Base-by-base conservation (phyloP, 1,140 invertebrate genomes). In the Drosophila arizonae region DNA sequence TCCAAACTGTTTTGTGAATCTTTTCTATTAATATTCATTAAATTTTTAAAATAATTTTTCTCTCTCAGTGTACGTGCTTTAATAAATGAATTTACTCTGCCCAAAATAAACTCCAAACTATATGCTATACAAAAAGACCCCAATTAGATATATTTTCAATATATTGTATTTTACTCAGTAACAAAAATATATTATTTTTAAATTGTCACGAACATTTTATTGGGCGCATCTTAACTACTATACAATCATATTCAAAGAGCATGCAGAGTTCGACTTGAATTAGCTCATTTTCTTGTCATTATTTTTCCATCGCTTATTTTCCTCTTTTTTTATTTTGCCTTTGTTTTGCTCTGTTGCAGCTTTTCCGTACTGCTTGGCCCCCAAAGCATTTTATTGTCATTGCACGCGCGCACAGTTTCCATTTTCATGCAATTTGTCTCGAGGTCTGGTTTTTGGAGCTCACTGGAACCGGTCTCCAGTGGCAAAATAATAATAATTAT, bases 371-470 rank as follows among this genome's bases (percentile, higher is more conserved):
- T 60, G 54, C 60, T 72, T 68, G 70, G 48, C 70, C 51, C 36
- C 56, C 56, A 72, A 55, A 67, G 55, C 70, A 67, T 72, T 68
- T 67, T 72, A 72, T 72, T 61, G 55, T 30, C 63, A 33, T 30
- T 60, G 63, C 63, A 60, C 36, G 54, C 28, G 55, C 48, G 62
- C 69, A 43, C 26, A 43, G 39, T 72, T 72, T 67, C 67, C 64
- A 67, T 72, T 67, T 68, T 72, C 64, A 72, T 61, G 55, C 64
- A 72, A 72, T 72, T 72, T 72, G 64, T 72, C 70, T 67, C 63
- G 48, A 21, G 36, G 17, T 36, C n/a, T 60, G 21, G 28, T 36
- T 45, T 43, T 26, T 9, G 8, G 21, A 8, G 24, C 61, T 11
- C 48, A 51, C 11, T 11, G 33, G 30, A 28, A 9, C 10, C 50